Evolutionary conservation across 1,140 invertebrate species (phyloP).

Genomic region (Calephelis nemesis): DNA sequence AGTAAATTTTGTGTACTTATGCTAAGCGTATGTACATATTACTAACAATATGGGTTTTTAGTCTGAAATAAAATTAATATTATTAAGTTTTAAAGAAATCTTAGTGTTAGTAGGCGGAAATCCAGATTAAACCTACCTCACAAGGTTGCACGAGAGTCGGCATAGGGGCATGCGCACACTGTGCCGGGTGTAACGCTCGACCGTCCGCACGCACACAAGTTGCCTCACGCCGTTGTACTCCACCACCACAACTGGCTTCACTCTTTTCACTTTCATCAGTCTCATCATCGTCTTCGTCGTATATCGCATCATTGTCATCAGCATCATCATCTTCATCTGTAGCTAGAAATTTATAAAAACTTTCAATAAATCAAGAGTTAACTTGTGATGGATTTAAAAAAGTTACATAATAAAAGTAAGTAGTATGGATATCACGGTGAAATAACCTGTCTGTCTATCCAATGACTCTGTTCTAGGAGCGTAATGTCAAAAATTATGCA

Average conservation of each 20-base stretch:
- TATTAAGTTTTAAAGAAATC: too few species aligned
- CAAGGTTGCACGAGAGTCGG: slow-evolving; percentile 71
- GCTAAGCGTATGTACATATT: too few species aligned
- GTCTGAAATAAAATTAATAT: too few species aligned
- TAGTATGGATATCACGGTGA: too few species aligned
- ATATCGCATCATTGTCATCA: slow-evolving; percentile 55
- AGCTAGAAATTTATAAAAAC: slow-evolving; percentile 19
- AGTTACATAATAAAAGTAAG: too few species aligned
- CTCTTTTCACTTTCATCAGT: slow-evolving; percentile 40
- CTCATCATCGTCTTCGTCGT: slow-evolving; percentile 53
- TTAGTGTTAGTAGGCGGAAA: neutral
- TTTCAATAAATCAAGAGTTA: too few species aligned
- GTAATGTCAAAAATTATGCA: too few species aligned
- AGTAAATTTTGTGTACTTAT: too few species aligned
- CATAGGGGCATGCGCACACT: slow-evolving; percentile 60
- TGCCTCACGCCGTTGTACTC: slow-evolving; percentile 62
- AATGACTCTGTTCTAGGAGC: too few species aligned
- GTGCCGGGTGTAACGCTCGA: slow-evolving; percentile 51
- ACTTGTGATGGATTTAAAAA: too few species aligned
- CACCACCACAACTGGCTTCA: slow-evolving; percentile 64
- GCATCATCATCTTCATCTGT: slow-evolving; percentile 56
- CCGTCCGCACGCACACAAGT: slow-evolving; percentile 67
- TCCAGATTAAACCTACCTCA: slow-evolving; percentile 49
- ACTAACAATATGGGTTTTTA: too few species aligned
- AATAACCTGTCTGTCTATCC: too few species aligned